Evolutionary conservation across 2,797 vertebrate species (phyloP).

Genomic region (Macropodus opercularis): DNA sequence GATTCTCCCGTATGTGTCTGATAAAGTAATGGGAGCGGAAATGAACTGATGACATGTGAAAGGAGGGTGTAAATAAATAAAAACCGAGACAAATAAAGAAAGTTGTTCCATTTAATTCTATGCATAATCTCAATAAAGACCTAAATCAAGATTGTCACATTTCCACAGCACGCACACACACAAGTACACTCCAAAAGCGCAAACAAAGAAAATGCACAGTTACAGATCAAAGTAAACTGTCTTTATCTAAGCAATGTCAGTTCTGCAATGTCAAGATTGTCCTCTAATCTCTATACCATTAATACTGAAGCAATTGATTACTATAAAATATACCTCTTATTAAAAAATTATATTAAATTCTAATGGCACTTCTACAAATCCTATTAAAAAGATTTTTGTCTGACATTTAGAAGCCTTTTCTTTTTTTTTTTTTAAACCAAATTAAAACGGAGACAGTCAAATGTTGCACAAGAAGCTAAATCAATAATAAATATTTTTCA

Average conservation of each 20-base stretch:
- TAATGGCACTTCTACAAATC: constrained; percentile 90
- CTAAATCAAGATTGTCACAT: constrained; percentile 90
- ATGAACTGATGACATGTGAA: no score
- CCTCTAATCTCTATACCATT: constrained; percentile 84
- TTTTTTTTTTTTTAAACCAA: constrained; percentile 68
- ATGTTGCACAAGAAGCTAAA: constrained; percentile 81
- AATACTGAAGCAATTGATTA: constrained; percentile 82
- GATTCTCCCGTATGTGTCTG: constrained; percentile 1
- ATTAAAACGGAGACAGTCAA: constrained; percentile 79
- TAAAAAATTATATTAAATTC: constrained; percentile 89
- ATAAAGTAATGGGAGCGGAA: background rate
- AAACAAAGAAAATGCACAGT: constrained; percentile 78
- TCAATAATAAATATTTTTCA: constrained; percentile 87
- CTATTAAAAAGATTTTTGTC: constrained; percentile 81
- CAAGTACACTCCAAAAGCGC: constrained; percentile 76
- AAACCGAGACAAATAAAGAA: constrained; percentile 70
- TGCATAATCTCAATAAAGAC: constrained; percentile 83
- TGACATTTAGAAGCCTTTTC: constrained; percentile 77
- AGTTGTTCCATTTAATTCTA: constrained; percentile 86
- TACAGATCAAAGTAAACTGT: constrained; percentile 77
- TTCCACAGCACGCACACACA: constrained; percentile 80
- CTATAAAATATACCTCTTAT: constrained; percentile 88
- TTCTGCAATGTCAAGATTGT: constrained; percentile 86
- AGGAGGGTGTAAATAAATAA: constrained; percentile 41
- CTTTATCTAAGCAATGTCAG: constrained; percentile 81